phyloP scores from a whole-genome alignment of 2,113 vertebrate species.

The Athene cunicularia region DNA sequence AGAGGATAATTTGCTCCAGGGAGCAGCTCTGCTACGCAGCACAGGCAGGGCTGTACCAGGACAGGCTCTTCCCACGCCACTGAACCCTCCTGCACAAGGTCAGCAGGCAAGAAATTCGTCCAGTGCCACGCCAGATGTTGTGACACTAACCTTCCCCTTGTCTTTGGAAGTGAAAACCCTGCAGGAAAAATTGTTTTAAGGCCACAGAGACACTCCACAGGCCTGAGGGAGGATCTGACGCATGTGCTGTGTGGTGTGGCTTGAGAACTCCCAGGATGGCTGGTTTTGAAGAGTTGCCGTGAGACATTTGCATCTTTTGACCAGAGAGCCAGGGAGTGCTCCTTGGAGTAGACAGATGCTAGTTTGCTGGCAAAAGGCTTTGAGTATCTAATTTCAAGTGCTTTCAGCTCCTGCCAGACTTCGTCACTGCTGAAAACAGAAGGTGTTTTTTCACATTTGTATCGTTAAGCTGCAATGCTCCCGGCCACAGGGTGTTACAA shows the following conservation, averaged over 20 bases:
- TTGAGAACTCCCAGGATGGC: neutral
- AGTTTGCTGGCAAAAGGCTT: neutral
- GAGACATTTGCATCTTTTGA: neutral
- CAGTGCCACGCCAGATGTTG: neutral
- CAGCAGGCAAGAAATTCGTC: neutral
- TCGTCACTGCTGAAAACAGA: neutral
- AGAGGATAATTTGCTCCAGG: neutral
- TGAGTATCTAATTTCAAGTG: neutral
- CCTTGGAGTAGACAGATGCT: neutral
- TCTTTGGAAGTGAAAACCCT: neutral
- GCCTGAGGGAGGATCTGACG: neutral
- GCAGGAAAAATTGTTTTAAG: neutral
- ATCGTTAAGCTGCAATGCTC: neutral
- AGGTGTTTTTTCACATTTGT: neutral
- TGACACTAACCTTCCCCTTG: neutral
- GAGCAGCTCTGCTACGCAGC: neutral
- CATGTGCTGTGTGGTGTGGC: fast-evolving
- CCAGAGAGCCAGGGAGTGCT: neutral
- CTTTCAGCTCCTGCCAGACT: slow-evolving; percentile 21
- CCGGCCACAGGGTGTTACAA: neutral
- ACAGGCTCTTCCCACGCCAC: fast-evolving
- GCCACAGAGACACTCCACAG: neutral
- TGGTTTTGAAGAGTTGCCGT: neutral
- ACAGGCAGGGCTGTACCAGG: neutral
- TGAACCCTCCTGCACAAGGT: neutral